Conservation (phyloP, 2,113 vertebrate genomes). For the Lamprotornis superbus region DNA sequence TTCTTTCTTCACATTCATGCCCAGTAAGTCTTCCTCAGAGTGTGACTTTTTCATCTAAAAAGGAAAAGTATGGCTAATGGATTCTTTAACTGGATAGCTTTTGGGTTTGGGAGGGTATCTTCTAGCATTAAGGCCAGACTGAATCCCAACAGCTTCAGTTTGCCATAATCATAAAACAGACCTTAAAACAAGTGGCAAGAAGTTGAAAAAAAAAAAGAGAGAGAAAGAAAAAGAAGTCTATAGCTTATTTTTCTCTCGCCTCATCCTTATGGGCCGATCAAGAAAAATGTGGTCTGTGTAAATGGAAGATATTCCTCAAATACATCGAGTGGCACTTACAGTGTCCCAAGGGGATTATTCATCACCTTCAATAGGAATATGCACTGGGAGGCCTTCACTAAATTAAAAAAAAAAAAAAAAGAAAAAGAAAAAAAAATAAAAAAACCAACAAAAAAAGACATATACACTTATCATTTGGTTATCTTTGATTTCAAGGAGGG, state of each 20-base stretch:
- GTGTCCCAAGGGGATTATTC: constrained; percentile 54
- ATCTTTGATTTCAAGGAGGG: constrained; percentile 57
- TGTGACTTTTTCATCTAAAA: not conserved
- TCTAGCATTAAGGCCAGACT: not conserved
- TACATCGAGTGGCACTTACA: constrained; percentile 29
- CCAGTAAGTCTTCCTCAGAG: not conserved
- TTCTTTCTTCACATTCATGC: not conserved
- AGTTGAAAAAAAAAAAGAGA: not conserved
- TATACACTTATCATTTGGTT: constrained; percentile 58
- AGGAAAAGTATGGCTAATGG: not conserved
- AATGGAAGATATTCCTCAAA: constrained; percentile 58
- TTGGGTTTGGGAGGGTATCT: not conserved
- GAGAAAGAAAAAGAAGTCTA: not conserved
- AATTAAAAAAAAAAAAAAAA: not conserved
- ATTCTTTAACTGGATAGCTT: not conserved
- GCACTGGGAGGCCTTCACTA: constrained; percentile 46
- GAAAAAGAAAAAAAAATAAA: too few species aligned
- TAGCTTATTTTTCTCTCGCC: not conserved
- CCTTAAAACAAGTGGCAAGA: not conserved
- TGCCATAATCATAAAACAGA: not conserved
- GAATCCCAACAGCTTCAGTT: constrained; percentile 20
- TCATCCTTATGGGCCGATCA: not conserved
- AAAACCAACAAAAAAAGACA: not conserved
- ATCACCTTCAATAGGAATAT: constrained; percentile 53
- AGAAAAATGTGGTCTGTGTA: constrained; percentile 41